A percentile compares a stretch with the other conserved stretches of the same genome.
Conservation (phyloP, 2,113 vertebrate genomes). For the Piprites chloris region DNA sequence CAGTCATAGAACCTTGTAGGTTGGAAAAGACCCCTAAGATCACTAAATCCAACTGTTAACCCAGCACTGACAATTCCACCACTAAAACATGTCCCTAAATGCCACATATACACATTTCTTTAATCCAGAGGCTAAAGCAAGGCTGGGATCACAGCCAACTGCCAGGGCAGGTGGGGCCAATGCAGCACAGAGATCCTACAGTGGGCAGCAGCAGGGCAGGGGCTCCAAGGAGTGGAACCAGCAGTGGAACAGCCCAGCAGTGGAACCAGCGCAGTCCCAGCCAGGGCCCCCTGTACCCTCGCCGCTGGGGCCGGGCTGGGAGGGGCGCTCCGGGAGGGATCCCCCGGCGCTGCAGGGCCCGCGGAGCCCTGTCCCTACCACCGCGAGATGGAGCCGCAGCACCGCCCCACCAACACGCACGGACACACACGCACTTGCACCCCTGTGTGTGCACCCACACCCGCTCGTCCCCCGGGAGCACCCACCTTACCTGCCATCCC, state of each 20-base stretch:
- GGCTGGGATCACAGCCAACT: neutral
- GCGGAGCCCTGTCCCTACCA: neutral
- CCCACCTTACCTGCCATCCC: neutral
- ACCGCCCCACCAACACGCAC: neutral
- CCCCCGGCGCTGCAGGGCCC: neutral
- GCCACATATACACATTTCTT: neutral
- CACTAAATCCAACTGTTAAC: neutral
- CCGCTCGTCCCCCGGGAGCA: neutral
- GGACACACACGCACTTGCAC: neutral
- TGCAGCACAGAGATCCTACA: rapidly evolving
- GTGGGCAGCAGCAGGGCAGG: neutral
- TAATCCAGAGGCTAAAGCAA: neutral
- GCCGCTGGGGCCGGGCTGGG: neutral
- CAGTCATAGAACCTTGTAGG: neutral
- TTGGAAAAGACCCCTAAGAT: neutral
- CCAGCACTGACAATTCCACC: neutral
- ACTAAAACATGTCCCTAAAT: neutral
- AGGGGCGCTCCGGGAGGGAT: neutral
- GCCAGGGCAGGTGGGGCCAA: too few relatives aligned
- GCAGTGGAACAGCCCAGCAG: neutral
- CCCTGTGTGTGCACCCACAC: neutral
- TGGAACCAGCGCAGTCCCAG: neutral
- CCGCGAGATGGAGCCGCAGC: constrained; percentile 8
- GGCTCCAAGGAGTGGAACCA: neutral
- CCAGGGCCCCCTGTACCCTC: too few relatives aligned